A percentile compares a stretch with the other conserved stretches of the same genome.
Conservation (phyloP, 2,797 vertebrate species). For the Alectoris magna region DNA sequence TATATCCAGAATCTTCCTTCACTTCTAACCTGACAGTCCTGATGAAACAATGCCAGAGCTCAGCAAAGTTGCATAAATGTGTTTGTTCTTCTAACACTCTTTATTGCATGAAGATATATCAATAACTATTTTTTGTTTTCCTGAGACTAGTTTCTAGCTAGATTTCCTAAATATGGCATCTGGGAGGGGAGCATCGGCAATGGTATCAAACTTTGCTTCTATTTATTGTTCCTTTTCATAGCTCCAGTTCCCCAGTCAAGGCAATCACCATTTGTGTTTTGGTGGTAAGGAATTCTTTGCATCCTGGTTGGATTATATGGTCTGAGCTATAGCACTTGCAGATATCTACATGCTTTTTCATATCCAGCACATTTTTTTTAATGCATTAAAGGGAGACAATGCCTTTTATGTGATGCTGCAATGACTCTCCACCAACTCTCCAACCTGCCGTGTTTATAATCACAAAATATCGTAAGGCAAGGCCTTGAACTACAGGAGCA, state of each 20-base stretch:
- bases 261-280: slow-evolving; percentile 68
- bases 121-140: not conserved
- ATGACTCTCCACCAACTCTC: not conserved
- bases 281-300: slow-evolving; percentile 56
- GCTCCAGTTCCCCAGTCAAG: slow-evolving; percentile 2
- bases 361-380: not conserved
- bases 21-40: not conserved
- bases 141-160: not conserved
- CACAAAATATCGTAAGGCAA: not conserved
- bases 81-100: not conserved
- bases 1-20: not conserved
- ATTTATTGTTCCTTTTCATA: slow-evolving; percentile 22
- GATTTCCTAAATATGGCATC: not conserved
- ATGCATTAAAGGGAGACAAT: not conserved
- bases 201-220: not conserved
- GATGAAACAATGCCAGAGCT: not conserved
- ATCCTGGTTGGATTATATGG: not conserved
- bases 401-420: not conserved
- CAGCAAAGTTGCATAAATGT: not conserved
- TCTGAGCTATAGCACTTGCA: not conserved
- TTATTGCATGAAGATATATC: not conserved
- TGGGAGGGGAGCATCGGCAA: not conserved
- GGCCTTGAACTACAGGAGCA: not conserved
- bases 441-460: not conserved
- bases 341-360: not conserved